Evolutionary conservation across 1,140 invertebrate genomes (phyloP).

Genomic region (Goniozus legneri): DNA sequence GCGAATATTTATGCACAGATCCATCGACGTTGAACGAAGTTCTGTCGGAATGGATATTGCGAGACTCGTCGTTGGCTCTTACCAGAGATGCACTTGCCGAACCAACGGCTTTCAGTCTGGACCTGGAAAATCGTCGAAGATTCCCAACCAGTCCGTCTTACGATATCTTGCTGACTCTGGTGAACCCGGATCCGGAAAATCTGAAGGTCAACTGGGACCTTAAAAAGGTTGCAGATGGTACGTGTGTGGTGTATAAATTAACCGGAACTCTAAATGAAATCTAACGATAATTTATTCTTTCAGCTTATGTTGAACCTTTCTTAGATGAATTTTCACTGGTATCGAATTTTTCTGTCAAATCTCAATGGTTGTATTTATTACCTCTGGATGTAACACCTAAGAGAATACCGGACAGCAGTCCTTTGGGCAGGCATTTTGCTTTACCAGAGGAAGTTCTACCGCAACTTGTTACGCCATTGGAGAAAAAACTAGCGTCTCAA

Average conservation of each 20-base stretch:
- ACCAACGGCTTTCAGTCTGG: slow-evolving; percentile 44
- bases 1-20: slow-evolving; percentile 28
- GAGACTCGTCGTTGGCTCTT: slow-evolving; percentile 42
- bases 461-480: slow-evolving; percentile 75
- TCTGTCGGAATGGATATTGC: slow-evolving; percentile 44
- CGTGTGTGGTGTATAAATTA: slow-evolving; percentile 11
- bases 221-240: slow-evolving; percentile 59
- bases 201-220: slow-evolving; percentile 69
- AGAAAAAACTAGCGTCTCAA: slow-evolving; percentile 79
- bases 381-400: slow-evolving; percentile 69
- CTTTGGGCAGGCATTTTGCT: slow-evolving; percentile 58
- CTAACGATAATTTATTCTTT: slow-evolving; percentile 35
- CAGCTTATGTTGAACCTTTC: slow-evolving; percentile 74
- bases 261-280: too few species aligned
- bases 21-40: slow-evolving; percentile 36
- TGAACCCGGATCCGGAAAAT: slow-evolving; percentile 73
- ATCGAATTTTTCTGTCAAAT: slow-evolving; percentile 76
- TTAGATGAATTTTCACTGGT: slow-evolving; percentile 64
- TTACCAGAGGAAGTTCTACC: slow-evolving; percentile 65
- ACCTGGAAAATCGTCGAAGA: slow-evolving; percentile 47
- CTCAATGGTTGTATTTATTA: slow-evolving; percentile 82
- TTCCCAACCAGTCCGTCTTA: slow-evolving; percentile 61
- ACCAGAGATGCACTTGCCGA: slow-evolving; percentile 45
- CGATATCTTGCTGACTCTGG: slow-evolving; percentile 72
- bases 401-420: slow-evolving; percentile 54